Conservation (phyloP, 2,113 vertebrate species). For the Spheniscus mendiculus region DNA sequence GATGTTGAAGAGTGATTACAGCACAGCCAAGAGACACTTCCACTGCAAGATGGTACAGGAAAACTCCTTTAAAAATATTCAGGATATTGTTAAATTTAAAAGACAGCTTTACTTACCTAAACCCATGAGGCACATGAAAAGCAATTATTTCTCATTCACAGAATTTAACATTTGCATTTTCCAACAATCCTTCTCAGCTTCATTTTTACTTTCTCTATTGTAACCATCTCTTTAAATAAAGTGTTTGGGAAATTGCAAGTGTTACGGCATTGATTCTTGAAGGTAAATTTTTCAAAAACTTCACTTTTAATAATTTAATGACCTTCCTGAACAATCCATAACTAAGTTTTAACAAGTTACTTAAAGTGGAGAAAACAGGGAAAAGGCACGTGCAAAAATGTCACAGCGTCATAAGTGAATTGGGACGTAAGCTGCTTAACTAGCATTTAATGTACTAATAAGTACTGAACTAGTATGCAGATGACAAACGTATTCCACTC, state of each 20-base stretch:
- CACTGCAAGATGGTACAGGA: neutral
- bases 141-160: neutral
- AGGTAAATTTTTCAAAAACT: neutral
- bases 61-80: neutral
- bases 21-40: neutral
- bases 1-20: neutral
- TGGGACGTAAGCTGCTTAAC: neutral
- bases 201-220: neutral
- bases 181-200: neutral
- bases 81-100: neutral
- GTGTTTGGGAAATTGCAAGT: neutral
- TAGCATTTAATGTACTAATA: neutral
- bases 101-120: neutral
- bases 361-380: neutral
- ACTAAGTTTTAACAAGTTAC: neutral
- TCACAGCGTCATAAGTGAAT: accelerated
- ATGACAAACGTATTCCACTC: neutral
- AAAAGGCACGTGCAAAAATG: neutral
- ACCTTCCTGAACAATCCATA: neutral
- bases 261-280: neutral
- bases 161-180: neutral
- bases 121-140: neutral
- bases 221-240: neutral
- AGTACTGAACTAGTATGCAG: neutral
- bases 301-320: neutral